These are phyloP conservation scores for Parazoanthus atlanticus DNA, from an alignment of 92 coral and sea anemone genomes.

Conservation along the genomic window DNA sequence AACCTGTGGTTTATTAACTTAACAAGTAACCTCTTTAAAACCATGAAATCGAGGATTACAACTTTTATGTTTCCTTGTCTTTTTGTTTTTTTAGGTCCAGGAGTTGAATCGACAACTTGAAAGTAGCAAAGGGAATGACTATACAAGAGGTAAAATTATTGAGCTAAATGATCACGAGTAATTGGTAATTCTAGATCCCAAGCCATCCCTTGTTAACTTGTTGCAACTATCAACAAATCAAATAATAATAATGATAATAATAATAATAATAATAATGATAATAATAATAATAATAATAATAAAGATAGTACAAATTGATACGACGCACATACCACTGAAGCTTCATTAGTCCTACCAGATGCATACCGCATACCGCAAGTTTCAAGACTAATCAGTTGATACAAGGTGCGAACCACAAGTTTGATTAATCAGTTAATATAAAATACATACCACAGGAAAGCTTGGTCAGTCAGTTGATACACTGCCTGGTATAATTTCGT, in stretches of 20 bases:
- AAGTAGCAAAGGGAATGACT: constrained; percentile 69
- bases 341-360: not conserved
- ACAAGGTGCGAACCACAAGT: not conserved
- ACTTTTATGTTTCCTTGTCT: not conserved
- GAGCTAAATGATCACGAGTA: too few species aligned
- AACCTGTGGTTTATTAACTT: too few species aligned
- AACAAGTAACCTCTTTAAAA: too few species aligned
- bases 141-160: constrained; percentile 62
- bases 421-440: not conserved
- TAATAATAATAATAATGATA: too few species aligned
- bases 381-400: not conserved
- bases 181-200: too few species aligned
- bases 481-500: not conserved
- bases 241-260: too few species aligned
- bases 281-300: too few species aligned
- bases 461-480: not conserved
- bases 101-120: constrained; percentile 80
- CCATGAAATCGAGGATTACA: not conserved
- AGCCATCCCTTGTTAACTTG: too few species aligned
- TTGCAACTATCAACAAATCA: too few species aligned
- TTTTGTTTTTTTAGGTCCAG: constrained; percentile 63
- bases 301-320: not conserved
- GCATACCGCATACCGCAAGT: too few species aligned
- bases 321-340: not conserved
- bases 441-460: not conserved